phyloP scores from a whole-genome alignment of 2,888 invertebrate genomes.

The Nemotelus pantherinus region DNA sequence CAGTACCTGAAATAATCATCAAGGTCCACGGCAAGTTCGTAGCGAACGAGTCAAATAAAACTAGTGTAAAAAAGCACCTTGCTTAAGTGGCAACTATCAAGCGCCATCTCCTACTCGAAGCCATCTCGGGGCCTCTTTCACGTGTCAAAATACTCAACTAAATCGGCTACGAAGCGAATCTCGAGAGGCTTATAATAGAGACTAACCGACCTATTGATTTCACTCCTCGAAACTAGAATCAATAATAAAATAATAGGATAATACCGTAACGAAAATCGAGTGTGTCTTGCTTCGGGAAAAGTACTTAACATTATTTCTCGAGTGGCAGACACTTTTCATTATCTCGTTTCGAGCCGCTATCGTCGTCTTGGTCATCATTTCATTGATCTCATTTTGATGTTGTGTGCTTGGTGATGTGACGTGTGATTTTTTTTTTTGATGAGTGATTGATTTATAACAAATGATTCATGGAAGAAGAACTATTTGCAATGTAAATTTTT shows the following conservation, averaged over 20 bases:
- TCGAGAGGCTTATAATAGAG: constrained; percentile 43
- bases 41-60: not conserved
- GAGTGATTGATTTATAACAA: not conserved
- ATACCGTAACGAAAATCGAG: constrained; percentile 41
- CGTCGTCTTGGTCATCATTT: constrained; percentile 12
- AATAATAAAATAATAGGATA: constrained; percentile 37
- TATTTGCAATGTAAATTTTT: not conserved
- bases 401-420: not conserved
- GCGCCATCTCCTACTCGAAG: constrained; percentile 34
- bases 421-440: constrained; percentile 8
- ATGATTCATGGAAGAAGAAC: not conserved
- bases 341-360: not conserved
- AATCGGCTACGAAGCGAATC: constrained; percentile 34
- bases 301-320: constrained; percentile 40
- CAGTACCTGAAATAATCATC: not conserved
- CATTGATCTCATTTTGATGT: constrained; percentile 6
- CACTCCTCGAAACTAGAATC: constrained; percentile 25
- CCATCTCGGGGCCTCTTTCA: constrained; percentile 27
- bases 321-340: constrained; percentile 21
- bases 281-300: constrained; percentile 22
- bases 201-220: constrained; percentile 41
- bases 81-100: constrained; percentile 38
- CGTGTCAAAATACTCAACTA: constrained; percentile 37
- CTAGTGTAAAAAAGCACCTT: constrained; percentile 17
- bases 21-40: not conserved